Evolutionary conservation across 2,797 vertebrate species (phyloP).

Genomic region (Paratrypauchen microcephalus): DNA sequence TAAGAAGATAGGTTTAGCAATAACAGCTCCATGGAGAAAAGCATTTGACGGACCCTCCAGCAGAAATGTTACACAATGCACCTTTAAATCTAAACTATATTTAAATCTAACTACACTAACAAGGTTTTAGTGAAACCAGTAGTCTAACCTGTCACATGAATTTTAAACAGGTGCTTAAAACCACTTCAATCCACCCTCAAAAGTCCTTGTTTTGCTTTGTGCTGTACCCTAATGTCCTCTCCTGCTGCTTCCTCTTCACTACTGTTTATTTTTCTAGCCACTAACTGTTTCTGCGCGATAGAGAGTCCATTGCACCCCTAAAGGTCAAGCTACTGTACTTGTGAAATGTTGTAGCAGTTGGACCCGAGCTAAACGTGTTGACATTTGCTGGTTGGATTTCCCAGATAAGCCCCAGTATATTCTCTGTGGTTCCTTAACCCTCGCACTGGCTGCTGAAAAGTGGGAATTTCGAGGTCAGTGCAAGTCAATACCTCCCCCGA

Average conservation of each 20-base stretch:
- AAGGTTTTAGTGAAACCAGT: too few relatives aligned
- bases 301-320: neutral
- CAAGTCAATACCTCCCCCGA: neutral
- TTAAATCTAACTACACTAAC: too few relatives aligned
- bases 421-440: conserved; percentile 12
- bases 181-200: too few relatives aligned
- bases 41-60: too few relatives aligned
- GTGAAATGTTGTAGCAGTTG: neutral
- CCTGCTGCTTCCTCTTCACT: neutral
- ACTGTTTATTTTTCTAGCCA: neutral
- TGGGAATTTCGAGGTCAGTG: neutral
- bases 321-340: neutral
- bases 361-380: conserved; percentile 2
- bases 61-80: too few relatives aligned
- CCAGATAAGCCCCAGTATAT: conserved; percentile 2
- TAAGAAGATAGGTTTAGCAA: too few relatives aligned
- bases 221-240: too few relatives aligned
- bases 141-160: too few relatives aligned
- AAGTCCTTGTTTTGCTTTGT: too few relatives aligned
- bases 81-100: too few relatives aligned
- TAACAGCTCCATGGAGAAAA: too few relatives aligned
- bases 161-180: too few relatives aligned
- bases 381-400: conserved; percentile 4
- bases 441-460: neutral
- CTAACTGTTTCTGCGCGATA: neutral